These are phyloP conservation scores for Andricus grossulariae DNA, from an alignment of 1,140 invertebrate species.

Conservation along the genomic window DNA sequence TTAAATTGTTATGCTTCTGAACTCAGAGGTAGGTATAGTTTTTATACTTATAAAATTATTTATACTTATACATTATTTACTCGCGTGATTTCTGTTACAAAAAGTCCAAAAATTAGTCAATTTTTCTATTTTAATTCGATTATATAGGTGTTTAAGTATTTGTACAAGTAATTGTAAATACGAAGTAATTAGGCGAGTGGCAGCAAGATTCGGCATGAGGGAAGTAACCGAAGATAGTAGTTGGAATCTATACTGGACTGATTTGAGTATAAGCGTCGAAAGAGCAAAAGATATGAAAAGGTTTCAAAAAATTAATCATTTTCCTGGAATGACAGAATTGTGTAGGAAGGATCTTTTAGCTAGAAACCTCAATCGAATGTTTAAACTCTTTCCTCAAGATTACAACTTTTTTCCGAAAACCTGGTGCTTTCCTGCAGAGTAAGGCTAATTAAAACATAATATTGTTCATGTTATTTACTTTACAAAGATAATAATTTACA, in stretches of 20 bases:
- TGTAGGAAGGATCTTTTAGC: conserved; percentile 91
- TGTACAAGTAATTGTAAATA: conserved; percentile 86
- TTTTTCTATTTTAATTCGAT: conserved; percentile 13
- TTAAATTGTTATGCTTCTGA: too few relatives aligned
- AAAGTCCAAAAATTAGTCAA: conserved; percentile 34
- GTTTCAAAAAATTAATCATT: conserved; percentile 93
- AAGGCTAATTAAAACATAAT: conserved; percentile 58
- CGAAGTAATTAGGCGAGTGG: conserved; percentile 82
- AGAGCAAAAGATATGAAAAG: conserved; percentile 92
- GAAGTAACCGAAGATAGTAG: conserved; percentile 87
- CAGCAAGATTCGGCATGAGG: conserved; percentile 85
- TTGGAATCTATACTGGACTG: conserved; percentile 95
- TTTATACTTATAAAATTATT: too few relatives aligned
- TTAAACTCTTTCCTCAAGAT: conserved; percentile 89
- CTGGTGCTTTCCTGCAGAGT: conserved; percentile 95
- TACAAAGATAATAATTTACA: too few relatives aligned
- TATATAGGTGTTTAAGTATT: conserved; percentile 75
- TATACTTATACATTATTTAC: too few relatives aligned
- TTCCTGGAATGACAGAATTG: conserved; percentile 93
- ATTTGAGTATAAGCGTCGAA: conserved; percentile 88
- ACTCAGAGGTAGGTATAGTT: too few relatives aligned
- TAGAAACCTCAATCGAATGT: conserved; percentile 90
- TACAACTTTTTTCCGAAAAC: conserved; percentile 95
- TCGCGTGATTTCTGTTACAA: too few relatives aligned
- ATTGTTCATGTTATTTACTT: too few relatives aligned